A percentile compares a stretch with the other conserved stretches of the same genome.
Conservation (phyloP, 2,797 vertebrate species). For the Mus spretus region DNA sequence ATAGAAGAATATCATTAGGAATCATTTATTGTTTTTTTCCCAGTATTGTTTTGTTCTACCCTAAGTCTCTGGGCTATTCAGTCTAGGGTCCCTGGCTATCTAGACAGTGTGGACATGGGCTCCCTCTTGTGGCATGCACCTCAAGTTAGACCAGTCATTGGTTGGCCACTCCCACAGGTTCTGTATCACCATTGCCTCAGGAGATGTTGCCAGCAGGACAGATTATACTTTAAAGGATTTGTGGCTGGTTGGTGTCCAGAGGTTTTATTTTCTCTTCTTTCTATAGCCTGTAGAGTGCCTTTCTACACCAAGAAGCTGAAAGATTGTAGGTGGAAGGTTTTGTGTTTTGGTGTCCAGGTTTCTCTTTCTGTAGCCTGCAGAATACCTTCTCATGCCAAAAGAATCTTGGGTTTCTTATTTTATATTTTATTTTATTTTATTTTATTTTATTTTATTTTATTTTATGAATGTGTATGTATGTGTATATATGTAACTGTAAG, state of each 20-base stretch:
- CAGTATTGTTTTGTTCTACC: neutral
- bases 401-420: neutral
- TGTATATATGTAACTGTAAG: neutral
- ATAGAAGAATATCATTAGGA: neutral
- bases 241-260: neutral
- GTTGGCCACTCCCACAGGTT: neutral
- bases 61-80: neutral
- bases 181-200: neutral
- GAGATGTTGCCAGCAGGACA: neutral
- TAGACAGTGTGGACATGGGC: neutral
- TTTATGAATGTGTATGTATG: neutral
- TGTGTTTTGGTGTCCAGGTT: neutral
- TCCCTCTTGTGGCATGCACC: neutral
- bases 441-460: constrained; percentile 19
- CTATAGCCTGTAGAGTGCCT: neutral
- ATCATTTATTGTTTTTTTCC: neutral
- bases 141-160: neutral
- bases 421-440: constrained; percentile 6
- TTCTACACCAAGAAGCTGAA: neutral
- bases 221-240: neutral
- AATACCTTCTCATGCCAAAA: neutral
- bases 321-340: too few species aligned
- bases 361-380: neutral
- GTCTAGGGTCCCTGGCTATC: neutral
- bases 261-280: neutral